Conservation (phyloP, 2,113 vertebrate genomes). For the Dryoscopus gambensis region DNA sequence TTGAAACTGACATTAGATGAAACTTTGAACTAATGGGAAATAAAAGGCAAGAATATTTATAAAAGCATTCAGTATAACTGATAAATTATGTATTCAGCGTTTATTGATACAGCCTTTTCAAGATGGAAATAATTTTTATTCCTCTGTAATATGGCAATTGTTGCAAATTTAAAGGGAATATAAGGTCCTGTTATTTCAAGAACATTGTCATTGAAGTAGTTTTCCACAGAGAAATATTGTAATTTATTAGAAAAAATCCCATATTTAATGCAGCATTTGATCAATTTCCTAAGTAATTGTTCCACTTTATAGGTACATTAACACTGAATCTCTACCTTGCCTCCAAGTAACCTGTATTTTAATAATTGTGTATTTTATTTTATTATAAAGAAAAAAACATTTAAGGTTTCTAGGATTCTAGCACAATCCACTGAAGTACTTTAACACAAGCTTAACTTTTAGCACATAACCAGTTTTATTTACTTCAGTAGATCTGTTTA, state of each 20-base stretch:
- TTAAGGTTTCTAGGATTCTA: not conserved
- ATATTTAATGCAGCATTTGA: not conserved
- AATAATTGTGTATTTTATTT: not conserved
- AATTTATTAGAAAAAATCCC: not conserved
- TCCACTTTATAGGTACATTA: not conserved
- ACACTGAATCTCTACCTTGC: not conserved
- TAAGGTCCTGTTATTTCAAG: not conserved
- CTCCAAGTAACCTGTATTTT: not conserved
- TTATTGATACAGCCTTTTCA: not conserved
- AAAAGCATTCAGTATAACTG: not conserved
- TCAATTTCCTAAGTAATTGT: not conserved
- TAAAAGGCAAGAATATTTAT: not conserved
- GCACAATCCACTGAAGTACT: not conserved
- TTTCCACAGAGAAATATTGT: not conserved
- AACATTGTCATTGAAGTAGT: not conserved
- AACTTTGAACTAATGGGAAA: not conserved
- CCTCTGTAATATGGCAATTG: not conserved
- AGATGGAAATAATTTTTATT: not conserved
- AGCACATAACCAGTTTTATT: not conserved
- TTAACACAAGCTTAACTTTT: constrained; percentile 10
- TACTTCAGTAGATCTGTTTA: constrained; percentile 10
- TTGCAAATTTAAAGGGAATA: not conserved
- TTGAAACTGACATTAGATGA: not conserved
- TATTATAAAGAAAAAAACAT: not conserved
- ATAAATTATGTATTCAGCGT: not conserved